These are phyloP conservation scores for Papilio demoleus DNA, from an alignment of 2,888 invertebrate species.

Conservation along the genomic window DNA sequence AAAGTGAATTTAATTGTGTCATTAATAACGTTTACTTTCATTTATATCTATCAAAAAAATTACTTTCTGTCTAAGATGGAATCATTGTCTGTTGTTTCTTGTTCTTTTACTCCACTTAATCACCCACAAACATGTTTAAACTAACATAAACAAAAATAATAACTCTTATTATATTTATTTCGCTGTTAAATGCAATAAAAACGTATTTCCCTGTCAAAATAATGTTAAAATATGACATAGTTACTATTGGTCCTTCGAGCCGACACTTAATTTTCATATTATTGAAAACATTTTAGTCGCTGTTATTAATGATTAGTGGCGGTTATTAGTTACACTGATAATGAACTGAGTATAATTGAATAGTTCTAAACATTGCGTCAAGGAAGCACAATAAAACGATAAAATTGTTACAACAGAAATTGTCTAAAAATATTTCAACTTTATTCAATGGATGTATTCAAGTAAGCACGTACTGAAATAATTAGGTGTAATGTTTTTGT, in stretches of 20 bases:
- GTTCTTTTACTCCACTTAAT: neutral
- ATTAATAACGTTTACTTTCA: neutral
- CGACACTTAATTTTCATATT: neutral
- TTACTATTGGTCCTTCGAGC: slow-evolving; percentile 1
- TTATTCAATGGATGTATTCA: slow-evolving; percentile 19
- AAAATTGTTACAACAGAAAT: slow-evolving; percentile 30
- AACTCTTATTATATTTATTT: neutral
- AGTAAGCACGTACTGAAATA: slow-evolving; percentile 28
- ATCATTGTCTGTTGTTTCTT: neutral
- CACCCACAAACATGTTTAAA: neutral
- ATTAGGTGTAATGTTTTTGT: slow-evolving; percentile 25
- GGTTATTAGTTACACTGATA: slow-evolving; percentile 28
- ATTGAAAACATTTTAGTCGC: slow-evolving; percentile 9
- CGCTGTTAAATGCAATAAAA: neutral
- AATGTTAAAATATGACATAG: neutral
- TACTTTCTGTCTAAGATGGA: neutral
- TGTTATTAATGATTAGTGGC: slow-evolving; percentile 3
- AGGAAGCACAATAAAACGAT: slow-evolving; percentile 29
- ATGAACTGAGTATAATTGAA: slow-evolving; percentile 28
- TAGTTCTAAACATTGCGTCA: slow-evolving; percentile 14
- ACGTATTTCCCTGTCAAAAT: neutral
- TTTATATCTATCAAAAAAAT: neutral
- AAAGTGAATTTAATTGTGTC: slow-evolving; percentile 9
- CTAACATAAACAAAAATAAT: neutral
- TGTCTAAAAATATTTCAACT: slow-evolving; percentile 20